phyloP scores from a whole-genome alignment of 2,888 invertebrate species.

The Drosophila villosipedis region DNA sequence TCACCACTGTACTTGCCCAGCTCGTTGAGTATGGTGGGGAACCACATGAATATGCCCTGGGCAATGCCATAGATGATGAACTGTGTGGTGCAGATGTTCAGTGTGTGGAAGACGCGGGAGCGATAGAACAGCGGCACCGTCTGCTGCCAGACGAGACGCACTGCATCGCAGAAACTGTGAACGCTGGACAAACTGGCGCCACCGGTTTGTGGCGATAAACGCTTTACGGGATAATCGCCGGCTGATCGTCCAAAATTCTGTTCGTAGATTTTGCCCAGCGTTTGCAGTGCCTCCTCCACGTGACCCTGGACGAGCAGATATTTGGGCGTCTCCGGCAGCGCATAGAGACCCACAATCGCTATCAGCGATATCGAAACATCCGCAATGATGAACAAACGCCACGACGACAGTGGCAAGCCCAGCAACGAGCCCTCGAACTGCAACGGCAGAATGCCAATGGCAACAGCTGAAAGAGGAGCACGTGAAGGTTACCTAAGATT shows the following conservation, averaged over 20 bases:
- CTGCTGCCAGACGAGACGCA: conserved; percentile 82
- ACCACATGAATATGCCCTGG: conserved; percentile 84
- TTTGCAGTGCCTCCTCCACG: conserved; percentile 87
- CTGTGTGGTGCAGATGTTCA: conserved; percentile 80
- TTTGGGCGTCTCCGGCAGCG: conserved; percentile 92
- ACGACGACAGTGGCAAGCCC: conserved; percentile 88
- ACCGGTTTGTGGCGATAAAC: conserved; percentile 63
- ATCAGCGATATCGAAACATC: conserved; percentile 89
- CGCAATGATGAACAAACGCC: conserved; percentile 90
- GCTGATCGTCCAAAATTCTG: conserved; percentile 85
- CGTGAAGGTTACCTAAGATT: neutral
- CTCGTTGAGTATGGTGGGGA: conserved; percentile 82
- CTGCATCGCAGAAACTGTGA: conserved; percentile 72
- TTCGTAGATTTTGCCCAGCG: conserved; percentile 88
- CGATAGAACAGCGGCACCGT: conserved; percentile 81
- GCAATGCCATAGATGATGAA: conserved; percentile 80
- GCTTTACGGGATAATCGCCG: conserved; percentile 86
- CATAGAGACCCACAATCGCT: conserved; percentile 87
- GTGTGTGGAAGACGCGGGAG: conserved; percentile 72
- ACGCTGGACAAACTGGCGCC: conserved; percentile 80
- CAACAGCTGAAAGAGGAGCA: conserved; percentile 86
- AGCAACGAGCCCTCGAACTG: conserved; percentile 86
- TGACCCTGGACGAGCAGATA: conserved; percentile 89
- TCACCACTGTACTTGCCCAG: conserved; percentile 78
- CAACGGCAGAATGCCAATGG: conserved; percentile 89